These are phyloP conservation scores for Ruditapes philippinarum DNA, from an alignment of 1,140 invertebrate genomes.

Conservation along the genomic window DNA sequence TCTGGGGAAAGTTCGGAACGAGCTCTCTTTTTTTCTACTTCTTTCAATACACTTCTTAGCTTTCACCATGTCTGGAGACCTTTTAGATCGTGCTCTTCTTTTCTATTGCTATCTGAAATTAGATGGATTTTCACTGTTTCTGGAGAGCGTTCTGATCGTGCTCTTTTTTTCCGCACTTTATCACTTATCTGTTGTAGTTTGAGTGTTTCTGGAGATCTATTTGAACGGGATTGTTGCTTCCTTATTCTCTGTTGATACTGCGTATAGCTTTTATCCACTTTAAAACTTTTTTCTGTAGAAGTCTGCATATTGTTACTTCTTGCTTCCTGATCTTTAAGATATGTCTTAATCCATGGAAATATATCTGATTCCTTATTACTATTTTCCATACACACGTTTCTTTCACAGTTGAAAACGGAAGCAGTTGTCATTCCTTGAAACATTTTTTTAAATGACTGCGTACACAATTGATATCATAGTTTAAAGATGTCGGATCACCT, in stretches of 20 bases:
- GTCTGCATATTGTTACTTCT: too few relatives aligned
- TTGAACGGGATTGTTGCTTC: too few relatives aligned
- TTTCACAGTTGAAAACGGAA: too few relatives aligned
- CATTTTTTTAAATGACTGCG: background rate
- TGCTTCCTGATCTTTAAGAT: background rate
- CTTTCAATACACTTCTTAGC: background rate
- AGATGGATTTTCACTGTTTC: background rate
- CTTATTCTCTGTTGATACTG: too few relatives aligned
- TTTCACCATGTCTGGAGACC: background rate
- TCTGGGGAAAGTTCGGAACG: too few relatives aligned
- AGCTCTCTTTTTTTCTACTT: background rate
- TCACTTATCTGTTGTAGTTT: background rate
- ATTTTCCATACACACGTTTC: too few relatives aligned
- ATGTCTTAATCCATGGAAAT: background rate
- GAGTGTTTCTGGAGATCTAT: background rate
- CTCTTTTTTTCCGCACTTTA: background rate
- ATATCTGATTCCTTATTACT: background rate
- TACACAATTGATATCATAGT: background rate
- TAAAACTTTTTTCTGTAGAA: too few relatives aligned
- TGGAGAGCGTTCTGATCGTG: background rate
- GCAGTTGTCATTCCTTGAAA: background rate
- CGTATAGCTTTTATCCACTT: too few relatives aligned
- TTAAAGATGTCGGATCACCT: background rate
- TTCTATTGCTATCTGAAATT: background rate
- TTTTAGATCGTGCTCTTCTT: background rate